Base-by-base conservation (phyloP, 1,140 invertebrate genomes). In the Steinernema feltiae region DNA sequence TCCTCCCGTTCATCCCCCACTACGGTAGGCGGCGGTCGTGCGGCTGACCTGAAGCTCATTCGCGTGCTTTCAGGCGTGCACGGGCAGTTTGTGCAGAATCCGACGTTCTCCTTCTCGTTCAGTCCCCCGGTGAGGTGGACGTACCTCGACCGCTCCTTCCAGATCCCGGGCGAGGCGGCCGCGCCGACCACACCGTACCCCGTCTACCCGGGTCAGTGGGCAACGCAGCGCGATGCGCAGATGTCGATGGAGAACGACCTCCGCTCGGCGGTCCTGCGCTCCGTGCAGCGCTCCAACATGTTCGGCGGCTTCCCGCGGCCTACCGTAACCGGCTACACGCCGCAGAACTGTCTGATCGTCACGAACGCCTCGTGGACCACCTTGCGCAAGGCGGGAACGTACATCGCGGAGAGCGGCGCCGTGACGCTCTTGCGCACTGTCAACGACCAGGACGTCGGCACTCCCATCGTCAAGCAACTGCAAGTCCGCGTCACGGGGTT, bases 31-130 rank as follows among this genome's bases (percentile, higher is more conserved):
- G 41, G 7, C n/a, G 7, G 7, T 63, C 24, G 24, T 17, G 15
- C 12, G 15, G 7, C 24, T 63, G 15, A 15, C 2, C 3, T 12
- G 15, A 63, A 15, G 18, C 53, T n/a, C n/a, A n/a, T 63, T 15
- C 24, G 24, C 7, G 24, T 63, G 7, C 24, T 7, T 63, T 63
- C 24, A 63, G 53, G 53, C 53, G 53, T 27, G 15, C 2, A 63
- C 53, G 12, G 12, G 24, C 53, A 63, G 53, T 63, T 63, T 21
- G 24, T 63, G 7, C 53, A 63, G 24, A 63, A 15, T 7, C 53
- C 53, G 53, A 63, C 53, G 53, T 63, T 63, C 53, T 63, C 53
- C 53, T 63, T 63, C 24, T 27, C 12, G 7, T 63, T 63, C 53
- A 63, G 24, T 21, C 53, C 53, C 24, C 53, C 53, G 7, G 3